Evolutionary conservation across 1,140 invertebrate genomes (phyloP).

Genomic region (Pomacea maculata): DNA sequence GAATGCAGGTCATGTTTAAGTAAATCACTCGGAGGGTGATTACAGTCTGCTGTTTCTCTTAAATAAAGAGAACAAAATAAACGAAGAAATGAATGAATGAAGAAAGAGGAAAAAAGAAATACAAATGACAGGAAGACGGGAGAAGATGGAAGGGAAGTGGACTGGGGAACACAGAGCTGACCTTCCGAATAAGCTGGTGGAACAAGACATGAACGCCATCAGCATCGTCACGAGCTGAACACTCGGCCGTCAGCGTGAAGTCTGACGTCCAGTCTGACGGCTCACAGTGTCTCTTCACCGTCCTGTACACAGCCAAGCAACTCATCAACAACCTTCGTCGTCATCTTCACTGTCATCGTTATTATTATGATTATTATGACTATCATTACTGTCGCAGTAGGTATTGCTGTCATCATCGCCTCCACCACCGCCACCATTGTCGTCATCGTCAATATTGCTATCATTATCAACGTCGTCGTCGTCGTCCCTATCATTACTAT

Average conservation of each 20-base stretch:
- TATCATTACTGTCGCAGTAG: not conserved
- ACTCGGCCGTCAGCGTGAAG: constrained; percentile 17
- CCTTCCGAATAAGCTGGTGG: constrained; percentile 20
- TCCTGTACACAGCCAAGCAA: not conserved
- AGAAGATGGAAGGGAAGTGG: not conserved
- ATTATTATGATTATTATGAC: not conserved
- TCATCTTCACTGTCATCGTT: not conserved
- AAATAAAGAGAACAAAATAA: not conserved
- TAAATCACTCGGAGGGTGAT: not conserved
- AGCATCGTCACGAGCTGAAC: constrained; percentile 24
- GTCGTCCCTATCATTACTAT: no score
- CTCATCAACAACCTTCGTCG: not conserved
- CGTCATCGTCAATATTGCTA: not conserved
- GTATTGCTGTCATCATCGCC: not conserved
- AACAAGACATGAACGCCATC: constrained; percentile 19
- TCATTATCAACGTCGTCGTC: no score
- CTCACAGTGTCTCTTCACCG: not conserved
- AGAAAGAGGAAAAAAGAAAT: no score
- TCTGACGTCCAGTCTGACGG: constrained; percentile 20
- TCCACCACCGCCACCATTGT: not conserved
- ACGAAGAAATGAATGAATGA: not conserved
- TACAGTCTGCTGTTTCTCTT: no score
- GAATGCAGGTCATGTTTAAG: not conserved
- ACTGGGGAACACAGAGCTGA: not conserved
- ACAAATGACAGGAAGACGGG: not conserved